These are phyloP conservation scores for Cryptomyrus ogoouensis DNA, from an alignment of 2,113 vertebrate genomes.

Conservation along the genomic window DNA sequence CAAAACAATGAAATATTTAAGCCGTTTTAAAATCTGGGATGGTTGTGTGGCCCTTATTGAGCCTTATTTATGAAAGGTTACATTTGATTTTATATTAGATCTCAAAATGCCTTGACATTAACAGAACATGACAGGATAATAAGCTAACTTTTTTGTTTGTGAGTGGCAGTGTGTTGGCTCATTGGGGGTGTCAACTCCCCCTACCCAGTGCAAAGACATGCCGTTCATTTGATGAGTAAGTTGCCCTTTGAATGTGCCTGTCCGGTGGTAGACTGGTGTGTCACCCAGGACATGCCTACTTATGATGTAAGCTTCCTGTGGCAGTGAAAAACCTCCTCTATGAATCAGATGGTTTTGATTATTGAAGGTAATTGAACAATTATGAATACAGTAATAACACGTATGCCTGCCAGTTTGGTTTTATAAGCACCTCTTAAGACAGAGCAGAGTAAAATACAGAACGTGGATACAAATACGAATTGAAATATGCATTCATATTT, in stretches of 20 bases:
- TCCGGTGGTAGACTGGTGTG: not conserved
- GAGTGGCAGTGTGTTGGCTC: not conserved
- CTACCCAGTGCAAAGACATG: not conserved
- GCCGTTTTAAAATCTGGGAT: not conserved
- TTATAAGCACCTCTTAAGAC: not conserved
- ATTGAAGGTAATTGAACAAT: constrained; percentile 5
- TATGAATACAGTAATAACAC: not conserved
- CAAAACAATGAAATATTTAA: not conserved
- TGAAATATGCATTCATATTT: not conserved
- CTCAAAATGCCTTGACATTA: not conserved
- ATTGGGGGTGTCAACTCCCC: not conserved
- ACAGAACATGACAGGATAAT: not conserved
- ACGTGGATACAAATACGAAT: not conserved
- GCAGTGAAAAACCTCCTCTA: not conserved
- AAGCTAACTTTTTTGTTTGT: not conserved
- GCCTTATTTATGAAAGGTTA: not conserved
- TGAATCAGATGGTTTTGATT: not conserved
- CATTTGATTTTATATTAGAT: not conserved
- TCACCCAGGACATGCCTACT: not conserved
- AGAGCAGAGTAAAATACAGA: not conserved
- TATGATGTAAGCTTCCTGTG: not conserved
- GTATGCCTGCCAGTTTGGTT: not conserved
- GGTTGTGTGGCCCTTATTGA: not conserved
- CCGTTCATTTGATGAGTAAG: not conserved
- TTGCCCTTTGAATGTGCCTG: not conserved